These are phyloP conservation scores for Diorhabda carinulata DNA, from an alignment of 1,140 invertebrate species.

Conservation along the genomic window DNA sequence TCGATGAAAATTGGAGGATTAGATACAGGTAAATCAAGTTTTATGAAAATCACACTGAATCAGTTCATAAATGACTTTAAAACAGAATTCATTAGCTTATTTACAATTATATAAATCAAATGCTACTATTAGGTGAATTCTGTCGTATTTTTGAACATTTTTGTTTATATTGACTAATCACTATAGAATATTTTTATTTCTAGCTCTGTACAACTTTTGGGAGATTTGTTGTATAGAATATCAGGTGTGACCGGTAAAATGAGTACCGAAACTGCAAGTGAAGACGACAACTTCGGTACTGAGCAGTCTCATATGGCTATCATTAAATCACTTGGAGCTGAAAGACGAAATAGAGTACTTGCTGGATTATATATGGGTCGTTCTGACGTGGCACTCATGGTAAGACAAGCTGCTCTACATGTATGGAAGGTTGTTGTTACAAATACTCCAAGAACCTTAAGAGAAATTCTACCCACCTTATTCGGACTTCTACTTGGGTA, in stretches of 20 bases:
- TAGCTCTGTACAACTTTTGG: constrained; percentile 92
- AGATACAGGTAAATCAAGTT: constrained; percentile 61
- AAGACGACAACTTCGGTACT: constrained; percentile 99
- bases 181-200: constrained; percentile 29
- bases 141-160: background rate
- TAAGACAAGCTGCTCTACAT: constrained; percentile 93
- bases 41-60: too few species aligned
- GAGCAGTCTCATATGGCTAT: constrained; percentile 93
- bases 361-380: constrained; percentile 97
- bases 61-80: too few species aligned
- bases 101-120: too few species aligned
- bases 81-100: too few species aligned
- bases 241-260: constrained; percentile 98
- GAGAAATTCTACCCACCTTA: constrained; percentile 93
- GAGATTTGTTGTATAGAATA: constrained; percentile 94
- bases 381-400: constrained; percentile 94
- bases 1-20: constrained; percentile 98
- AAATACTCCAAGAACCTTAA: constrained; percentile 92
- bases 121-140: too few species aligned
- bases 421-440: constrained; percentile 97
- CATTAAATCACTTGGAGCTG: constrained; percentile 78
- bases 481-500: constrained; percentile 82
- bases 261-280: constrained; percentile 95
- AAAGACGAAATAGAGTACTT: constrained; percentile 87
- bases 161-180: background rate